Conservation (phyloP, 2,797 vertebrate species). For the Microctenopoma stevenorrisi region DNA sequence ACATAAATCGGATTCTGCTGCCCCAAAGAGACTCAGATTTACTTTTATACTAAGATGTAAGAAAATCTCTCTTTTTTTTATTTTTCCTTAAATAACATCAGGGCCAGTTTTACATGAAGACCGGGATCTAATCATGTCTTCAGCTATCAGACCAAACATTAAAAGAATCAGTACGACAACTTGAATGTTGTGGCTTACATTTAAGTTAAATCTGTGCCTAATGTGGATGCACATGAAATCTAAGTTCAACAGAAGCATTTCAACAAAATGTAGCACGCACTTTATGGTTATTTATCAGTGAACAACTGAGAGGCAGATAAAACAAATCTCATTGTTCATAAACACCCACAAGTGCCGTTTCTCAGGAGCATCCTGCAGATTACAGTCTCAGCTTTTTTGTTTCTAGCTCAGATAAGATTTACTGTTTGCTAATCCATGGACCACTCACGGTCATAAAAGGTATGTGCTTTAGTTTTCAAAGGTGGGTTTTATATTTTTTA, state of each 20-base stretch:
- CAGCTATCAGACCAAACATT: no score
- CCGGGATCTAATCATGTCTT: no score
- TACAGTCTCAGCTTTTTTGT: slow-evolving; percentile 57
- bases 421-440: slow-evolving; percentile 60
- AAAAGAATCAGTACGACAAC: no score
- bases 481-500: slow-evolving; percentile 6
- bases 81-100: no score
- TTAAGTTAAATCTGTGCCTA: no score
- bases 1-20: no score
- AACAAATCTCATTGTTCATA: slow-evolving; percentile 37
- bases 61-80: no score
- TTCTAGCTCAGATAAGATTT: slow-evolving; percentile 59
- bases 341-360: slow-evolving; percentile 30
- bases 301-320: slow-evolving; percentile 33
- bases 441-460: slow-evolving; percentile 51
- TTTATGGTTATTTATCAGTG: slow-evolving; percentile 18
- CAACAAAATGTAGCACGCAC: slow-evolving; percentile 8
- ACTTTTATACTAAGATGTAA: no score
- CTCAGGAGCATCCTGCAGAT: slow-evolving; percentile 56
- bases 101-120: no score
- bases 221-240: not conserved
- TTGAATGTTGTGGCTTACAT: no score
- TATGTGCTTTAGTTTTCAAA: slow-evolving; percentile 17
- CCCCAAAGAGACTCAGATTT: no score
- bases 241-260: slow-evolving; percentile 15